Percentiles rank a stretch among this genome's conserved stretches.
Evolutionary conservation across 2,888 invertebrate genomes (phyloP).

Genomic region (Mythimna albipuncta): DNA sequence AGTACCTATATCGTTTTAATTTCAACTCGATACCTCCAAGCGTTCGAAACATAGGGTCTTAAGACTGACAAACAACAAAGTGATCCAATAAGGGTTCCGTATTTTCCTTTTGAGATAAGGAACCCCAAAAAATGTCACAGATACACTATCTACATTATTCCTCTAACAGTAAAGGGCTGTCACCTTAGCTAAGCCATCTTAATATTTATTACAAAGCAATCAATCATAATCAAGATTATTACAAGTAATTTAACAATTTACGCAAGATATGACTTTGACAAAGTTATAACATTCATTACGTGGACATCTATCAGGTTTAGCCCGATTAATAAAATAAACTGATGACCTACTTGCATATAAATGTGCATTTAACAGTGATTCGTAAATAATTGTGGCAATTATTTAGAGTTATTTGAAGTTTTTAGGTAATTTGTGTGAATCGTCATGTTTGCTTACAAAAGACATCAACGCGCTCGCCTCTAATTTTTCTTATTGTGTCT

Average conservation of each 20-base stretch:
- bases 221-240: conserved; percentile 34
- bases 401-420: conserved; percentile 23
- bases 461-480: conserved; percentile 58
- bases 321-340: conserved; percentile 23
- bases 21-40: too few relatives aligned
- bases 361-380: conserved; percentile 28
- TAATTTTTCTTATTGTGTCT: too few relatives aligned
- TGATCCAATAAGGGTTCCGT: too few relatives aligned
- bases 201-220: background rate
- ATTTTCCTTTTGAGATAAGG: too few relatives aligned
- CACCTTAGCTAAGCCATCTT: background rate
- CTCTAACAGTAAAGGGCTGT: background rate
- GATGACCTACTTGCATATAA: conserved; percentile 43
- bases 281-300: conserved; percentile 30
- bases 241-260: conserved; percentile 23
- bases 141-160: too few relatives aligned
- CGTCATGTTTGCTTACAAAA: conserved; percentile 42
- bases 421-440: background rate
- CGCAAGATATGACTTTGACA: conserved; percentile 36
- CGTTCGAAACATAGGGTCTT: too few relatives aligned
- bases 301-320: conserved; percentile 29
- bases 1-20: too few relatives aligned
- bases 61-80: too few relatives aligned
- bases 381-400: conserved; percentile 39
- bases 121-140: too few relatives aligned